These are phyloP conservation scores for Aurelia sp. DNA, from an alignment of 30 jellyfish, hydroid and myxozoan species.

Conservation along the genomic window DNA sequence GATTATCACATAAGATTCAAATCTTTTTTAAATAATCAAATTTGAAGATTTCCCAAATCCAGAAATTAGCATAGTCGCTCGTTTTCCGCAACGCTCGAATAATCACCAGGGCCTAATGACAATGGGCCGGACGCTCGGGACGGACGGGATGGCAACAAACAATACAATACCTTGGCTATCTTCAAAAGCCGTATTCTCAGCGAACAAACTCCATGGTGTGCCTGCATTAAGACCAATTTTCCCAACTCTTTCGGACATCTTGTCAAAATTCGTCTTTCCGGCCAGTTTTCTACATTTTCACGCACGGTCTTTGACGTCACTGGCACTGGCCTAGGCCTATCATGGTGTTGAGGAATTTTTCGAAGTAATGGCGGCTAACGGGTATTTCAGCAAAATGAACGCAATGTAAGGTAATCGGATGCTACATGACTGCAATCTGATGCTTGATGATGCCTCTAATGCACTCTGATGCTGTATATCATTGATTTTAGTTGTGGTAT, in stretches of 20 bases:
- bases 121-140: no score
- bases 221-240: conserved; percentile 92
- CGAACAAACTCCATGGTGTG: conserved; percentile 90
- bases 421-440: conserved; percentile 30
- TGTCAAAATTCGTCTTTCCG: not conserved
- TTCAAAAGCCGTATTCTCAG: conserved; percentile 95
- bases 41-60: not conserved
- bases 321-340: conserved; percentile 34
- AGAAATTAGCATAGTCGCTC: not conserved
- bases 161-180: conserved; percentile 66
- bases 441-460: not conserved
- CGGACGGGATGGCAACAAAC: conserved; percentile 28
- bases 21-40: not conserved
- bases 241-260: conserved; percentile 85
- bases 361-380: not conserved
- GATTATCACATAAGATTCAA: not conserved
- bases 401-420: not conserved
- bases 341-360: conserved; percentile 43
- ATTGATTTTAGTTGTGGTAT: not conserved
- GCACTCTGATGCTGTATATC: not conserved
- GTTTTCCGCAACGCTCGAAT: conserved; percentile 40
- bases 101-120: conserved; percentile 44
- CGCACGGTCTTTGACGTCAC: conserved; percentile 71
- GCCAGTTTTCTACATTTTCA: conserved; percentile 38
- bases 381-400: conserved; percentile 2